Percentiles rank a stretch among this genome's conserved stretches.
These are phyloP conservation scores for Ia io DNA, from an alignment of 2,113 vertebrate genomes.

Conservation along the genomic window DNA sequence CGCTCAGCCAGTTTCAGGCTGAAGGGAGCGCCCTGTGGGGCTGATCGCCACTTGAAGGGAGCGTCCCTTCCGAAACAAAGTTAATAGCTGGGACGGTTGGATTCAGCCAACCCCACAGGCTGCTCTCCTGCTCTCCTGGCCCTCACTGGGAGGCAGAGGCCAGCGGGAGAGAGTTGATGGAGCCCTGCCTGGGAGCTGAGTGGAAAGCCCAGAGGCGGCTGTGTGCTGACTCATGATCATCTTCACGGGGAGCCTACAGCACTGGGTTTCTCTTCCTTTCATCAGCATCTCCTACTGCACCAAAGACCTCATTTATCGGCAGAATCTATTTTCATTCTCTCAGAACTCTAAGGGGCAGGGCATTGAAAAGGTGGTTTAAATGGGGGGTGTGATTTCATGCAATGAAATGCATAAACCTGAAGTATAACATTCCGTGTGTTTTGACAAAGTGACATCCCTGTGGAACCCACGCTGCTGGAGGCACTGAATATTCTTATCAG, in stretches of 20 bases:
- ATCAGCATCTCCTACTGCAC: not conserved
- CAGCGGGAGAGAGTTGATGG: rapidly evolving
- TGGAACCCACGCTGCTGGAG: not conserved
- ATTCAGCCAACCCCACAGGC: not conserved
- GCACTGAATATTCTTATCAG: not conserved
- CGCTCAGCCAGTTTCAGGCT: too few species aligned
- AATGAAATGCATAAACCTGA: not conserved
- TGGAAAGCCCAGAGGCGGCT: not conserved
- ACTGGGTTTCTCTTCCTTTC: not conserved
- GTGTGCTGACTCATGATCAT: not conserved
- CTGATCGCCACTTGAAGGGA: rapidly evolving
- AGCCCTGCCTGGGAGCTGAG: not conserved
- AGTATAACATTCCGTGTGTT: not conserved
- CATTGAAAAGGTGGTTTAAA: not conserved
- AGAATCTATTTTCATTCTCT: not conserved
- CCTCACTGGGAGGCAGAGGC: not conserved
- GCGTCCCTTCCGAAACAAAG: not conserved
- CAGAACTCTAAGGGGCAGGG: not conserved
- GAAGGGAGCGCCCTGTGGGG: rapidly evolving
- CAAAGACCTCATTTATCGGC: too few species aligned
- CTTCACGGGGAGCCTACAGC: not conserved
- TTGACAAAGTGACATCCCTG: not conserved
- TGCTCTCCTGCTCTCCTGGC: not conserved
- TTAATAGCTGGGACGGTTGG: not conserved
- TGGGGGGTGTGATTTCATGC: not conserved